Base-by-base conservation (phyloP, 1,140 invertebrate genomes). In the Drosophila watanabei region DNA sequence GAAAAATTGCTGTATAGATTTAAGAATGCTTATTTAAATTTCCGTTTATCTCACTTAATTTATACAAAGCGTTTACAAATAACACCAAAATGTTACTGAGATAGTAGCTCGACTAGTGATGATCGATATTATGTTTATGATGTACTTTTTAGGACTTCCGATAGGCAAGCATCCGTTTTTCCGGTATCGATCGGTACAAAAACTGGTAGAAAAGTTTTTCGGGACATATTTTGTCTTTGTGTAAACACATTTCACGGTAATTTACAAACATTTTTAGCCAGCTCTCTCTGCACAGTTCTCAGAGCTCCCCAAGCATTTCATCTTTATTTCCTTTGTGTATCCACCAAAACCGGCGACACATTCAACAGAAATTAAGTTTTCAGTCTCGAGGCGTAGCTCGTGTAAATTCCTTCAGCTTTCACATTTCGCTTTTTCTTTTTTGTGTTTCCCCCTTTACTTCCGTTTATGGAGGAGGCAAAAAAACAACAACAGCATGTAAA, bases 281-380 rank as follows among this genome's bases (percentile, higher is more conserved):
- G 18, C 18, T 56, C 14, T 56, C 14, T 37, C 14, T 24, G 33
- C 20, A 16, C 35, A 16, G 52, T 24, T 24, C 14, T 13, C 2
- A 9, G 18, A 39, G 20, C 35, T 39, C 20, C 54, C 54, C 54
- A 24, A 57, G 54, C 54, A 24, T 57, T 57, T 39, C 54, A 45
- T 59, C 24, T 43, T 30, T 59, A 59, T 63, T 63, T 57, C 49
- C 49, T 58, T 63, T 63, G 49, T 58, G 48, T 63, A 35, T 30
- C 30, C 48, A 18, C 28, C 16, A 48, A 52, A 64, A 54, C 68
- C 72, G 54, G 75, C 62, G 62, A 59, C 62, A 48, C 41, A 76
- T 60, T 68, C 75, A 78, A 43, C 41, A 48, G 64, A 58, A 81
- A 77, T 81, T 77, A 72, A 68, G 61, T 80, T 64, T 60, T 58